A percentile compares a stretch with the other conserved stretches of the same genome.
phyloP scores from a whole-genome alignment of 2,888 invertebrate species.

The Mamestra brassicae region DNA sequence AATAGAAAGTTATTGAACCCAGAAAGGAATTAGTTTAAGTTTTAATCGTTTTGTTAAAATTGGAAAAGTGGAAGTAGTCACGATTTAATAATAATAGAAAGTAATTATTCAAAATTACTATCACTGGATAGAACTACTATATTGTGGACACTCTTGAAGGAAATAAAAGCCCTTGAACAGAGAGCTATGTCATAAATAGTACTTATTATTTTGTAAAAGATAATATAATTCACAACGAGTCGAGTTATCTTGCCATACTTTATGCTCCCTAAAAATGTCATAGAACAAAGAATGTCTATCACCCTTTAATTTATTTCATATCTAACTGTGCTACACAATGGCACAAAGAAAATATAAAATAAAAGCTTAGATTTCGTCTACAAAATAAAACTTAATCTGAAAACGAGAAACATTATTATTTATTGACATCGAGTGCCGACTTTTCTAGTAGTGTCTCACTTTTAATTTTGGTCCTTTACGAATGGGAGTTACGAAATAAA shows the following conservation, averaged over 20 bases:
- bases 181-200: background rate
- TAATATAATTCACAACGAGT: background rate
- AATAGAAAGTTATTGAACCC: background rate
- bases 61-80: background rate
- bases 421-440: background rate
- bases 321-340: background rate
- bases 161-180: too few relatives aligned
- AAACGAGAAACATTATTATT: background rate
- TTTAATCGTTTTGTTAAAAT: background rate
- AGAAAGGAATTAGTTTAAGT: background rate
- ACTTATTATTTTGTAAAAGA: background rate
- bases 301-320: background rate
- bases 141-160: too few relatives aligned
- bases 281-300: background rate
- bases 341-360: background rate
- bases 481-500: constrained; percentile 1
- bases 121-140: too few relatives aligned
- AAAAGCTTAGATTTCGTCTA: background rate
- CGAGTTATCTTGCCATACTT: background rate
- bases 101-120: too few relatives aligned
- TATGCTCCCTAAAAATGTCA: background rate
- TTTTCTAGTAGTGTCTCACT: background rate
- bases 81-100: background rate
- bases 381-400: background rate
- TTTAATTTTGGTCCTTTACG: constrained; percentile 5